Conservation (phyloP, 1,140 invertebrate species). For the Drosophila lini region DNA sequence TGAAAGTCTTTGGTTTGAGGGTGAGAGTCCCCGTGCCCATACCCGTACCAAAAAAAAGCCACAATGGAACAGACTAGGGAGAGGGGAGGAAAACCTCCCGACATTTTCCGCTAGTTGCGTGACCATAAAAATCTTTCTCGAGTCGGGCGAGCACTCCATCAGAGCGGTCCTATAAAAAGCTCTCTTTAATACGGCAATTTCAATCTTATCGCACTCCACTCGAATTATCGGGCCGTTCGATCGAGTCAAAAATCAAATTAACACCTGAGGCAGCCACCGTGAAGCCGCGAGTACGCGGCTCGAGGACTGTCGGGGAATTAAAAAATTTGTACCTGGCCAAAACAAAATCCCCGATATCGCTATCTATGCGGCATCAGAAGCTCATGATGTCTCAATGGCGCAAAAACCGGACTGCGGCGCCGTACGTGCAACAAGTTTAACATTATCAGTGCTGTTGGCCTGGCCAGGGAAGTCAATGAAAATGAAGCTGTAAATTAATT, state of each 20-base stretch:
- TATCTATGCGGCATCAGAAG: conserved; percentile 66
- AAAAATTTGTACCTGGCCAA: conserved; percentile 35
- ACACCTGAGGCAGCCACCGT: conserved; percentile 52
- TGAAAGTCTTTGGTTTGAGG: conserved; percentile 35
- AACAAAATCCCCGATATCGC: conserved; percentile 49
- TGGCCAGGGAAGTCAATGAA: conserved; percentile 42
- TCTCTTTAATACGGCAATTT: conserved; percentile 31
- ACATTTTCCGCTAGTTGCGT: conserved; percentile 14
- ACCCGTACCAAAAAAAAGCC: neutral
- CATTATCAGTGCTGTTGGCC: conserved; percentile 45
- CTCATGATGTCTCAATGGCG: conserved; percentile 59
- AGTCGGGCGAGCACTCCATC: conserved; percentile 15
- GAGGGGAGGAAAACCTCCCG: conserved; percentile 20
- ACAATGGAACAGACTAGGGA: neutral
- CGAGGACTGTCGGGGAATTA: conserved; percentile 26
- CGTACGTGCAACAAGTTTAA: conserved; percentile 61
- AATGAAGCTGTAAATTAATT: conserved; percentile 76
- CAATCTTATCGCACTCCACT: conserved; percentile 71
- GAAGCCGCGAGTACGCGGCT: conserved; percentile 5
- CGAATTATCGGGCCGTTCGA: conserved; percentile 61
- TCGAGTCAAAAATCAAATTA: conserved; percentile 71
- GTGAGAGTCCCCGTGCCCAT: conserved; percentile 9
- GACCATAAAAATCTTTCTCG: conserved; percentile 63
- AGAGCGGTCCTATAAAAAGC: conserved; percentile 49
- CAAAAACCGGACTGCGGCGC: conserved; percentile 51